These are phyloP conservation scores for Lordiphosa stackelbergi DNA, from an alignment of 1,140 invertebrate genomes.

Conservation along the genomic window DNA sequence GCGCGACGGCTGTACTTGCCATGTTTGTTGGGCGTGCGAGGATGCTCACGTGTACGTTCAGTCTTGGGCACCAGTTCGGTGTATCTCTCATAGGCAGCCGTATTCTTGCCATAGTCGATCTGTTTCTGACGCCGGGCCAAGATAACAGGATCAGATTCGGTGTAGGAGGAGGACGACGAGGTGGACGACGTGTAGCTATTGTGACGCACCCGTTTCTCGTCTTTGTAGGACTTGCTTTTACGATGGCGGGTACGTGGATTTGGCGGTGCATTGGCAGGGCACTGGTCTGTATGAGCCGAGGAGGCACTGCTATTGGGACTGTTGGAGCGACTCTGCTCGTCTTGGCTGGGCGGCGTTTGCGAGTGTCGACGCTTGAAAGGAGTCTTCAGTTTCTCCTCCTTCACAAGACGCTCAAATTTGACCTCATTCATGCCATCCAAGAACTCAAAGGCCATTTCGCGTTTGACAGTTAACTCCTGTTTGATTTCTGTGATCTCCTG, in stretches of 20 bases:
- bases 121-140: conserved; percentile 91
- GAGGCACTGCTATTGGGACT: conserved; percentile 62
- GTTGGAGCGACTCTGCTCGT: conserved; percentile 59
- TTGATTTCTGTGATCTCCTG: conserved; percentile 24
- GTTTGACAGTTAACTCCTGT: conserved; percentile 15
- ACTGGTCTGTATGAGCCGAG: conserved; percentile 30
- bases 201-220: conserved; percentile 59
- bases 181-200: conserved; percentile 66
- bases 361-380: conserved; percentile 74
- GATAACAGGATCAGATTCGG: conserved; percentile 85
- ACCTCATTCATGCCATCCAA: conserved; percentile 67
- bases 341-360: conserved; percentile 49
- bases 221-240: conserved; percentile 39
- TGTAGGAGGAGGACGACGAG: conserved; percentile 76
- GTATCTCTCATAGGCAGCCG: conserved; percentile 91
- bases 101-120: conserved; percentile 97
- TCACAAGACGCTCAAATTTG: conserved; percentile 70
- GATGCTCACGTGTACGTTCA: conserved; percentile 84
- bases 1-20: conserved; percentile 91
- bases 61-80: conserved; percentile 81
- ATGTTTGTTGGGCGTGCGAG: conserved; percentile 91
- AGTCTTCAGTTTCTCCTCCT: conserved; percentile 76
- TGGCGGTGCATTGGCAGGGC: conserved; percentile 6
- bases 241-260: conserved; percentile 1
- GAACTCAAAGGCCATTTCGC: conserved; percentile 67